Evolutionary conservation across 1,140 invertebrate species (phyloP), one percentile per base, ranked within the genome.

Genomic region (Asobara japonica): DNA sequence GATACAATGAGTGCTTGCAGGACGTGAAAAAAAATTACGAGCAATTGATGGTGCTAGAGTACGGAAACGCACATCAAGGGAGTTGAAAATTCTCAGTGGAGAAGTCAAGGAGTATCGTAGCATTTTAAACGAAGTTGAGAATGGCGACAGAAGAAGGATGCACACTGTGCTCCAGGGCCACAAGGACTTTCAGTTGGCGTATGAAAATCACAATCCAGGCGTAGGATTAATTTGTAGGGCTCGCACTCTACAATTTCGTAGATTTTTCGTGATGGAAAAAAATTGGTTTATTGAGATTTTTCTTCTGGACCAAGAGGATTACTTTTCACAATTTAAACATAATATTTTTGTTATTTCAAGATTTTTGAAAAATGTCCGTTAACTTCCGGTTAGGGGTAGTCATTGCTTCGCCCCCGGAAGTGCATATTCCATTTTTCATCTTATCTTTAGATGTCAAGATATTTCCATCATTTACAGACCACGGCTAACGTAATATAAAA

Each of bases 11-110:
- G 62, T 74, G 68, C 69, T 78, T 76, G 45, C 67, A 92, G 91
- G 84, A 31, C 87, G 90, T 16, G 89, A 92, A 56, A 87, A 88
- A 64, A 90, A 89, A 76, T 86, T 91, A 29, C 87, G 89, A 76
- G 83, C 85, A 41, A 81, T 82, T 10, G 89, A 91, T 76, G 88
- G 86, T 45, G 79, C 74, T 1, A 89, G 88, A 65, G 80, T 89
- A 60, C 89, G 88, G 75, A 90, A 88, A 76, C 88, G 88, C 65
- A 87, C 91, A 30, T 85, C 82, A 0, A 88, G 86, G 25, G 89
- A 90, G 30, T 84, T 91, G 20, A 84, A 86, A 1, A 82, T 84
- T 29, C 79, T 92, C 18, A 87, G 86, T 31, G 87, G 83, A 38
- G 88, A 91, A 27, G 89, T 92, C n/a, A 81, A 84, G 11, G 80